Conservation (phyloP, 2,888 invertebrate species). For the Pseudococcus longispinus region DNA sequence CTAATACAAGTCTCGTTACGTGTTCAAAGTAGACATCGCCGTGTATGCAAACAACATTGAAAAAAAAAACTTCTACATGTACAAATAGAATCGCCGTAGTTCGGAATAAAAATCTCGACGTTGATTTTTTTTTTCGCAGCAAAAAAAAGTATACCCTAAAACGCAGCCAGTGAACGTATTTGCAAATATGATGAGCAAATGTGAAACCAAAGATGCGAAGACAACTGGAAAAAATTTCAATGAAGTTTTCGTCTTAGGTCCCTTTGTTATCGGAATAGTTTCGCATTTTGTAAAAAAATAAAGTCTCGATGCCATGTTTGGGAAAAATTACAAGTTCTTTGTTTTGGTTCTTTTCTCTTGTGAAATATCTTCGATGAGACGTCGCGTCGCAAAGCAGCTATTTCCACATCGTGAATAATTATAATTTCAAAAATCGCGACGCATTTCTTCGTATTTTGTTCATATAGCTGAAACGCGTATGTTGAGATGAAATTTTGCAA, state of each 20-base stretch:
- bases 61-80: background rate
- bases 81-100: background rate
- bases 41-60: background rate
- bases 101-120: background rate
- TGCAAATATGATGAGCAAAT: background rate
- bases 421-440: background rate
- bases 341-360: background rate
- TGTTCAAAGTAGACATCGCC: background rate
- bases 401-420: background rate
- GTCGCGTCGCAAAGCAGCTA: background rate
- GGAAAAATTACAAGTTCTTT: background rate
- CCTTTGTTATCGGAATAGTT: background rate
- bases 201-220: background rate
- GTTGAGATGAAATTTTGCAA: too few relatives aligned
- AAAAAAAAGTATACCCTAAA: background rate
- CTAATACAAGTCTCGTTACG: background rate
- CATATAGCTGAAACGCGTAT: background rate
- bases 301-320: background rate
- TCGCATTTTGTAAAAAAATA: background rate
- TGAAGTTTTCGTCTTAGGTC: background rate
- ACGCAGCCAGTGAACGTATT: background rate
- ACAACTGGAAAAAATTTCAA: background rate
- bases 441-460: background rate
- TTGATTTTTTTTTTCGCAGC: background rate
- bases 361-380: background rate